Evolutionary conservation across 1,140 invertebrate species (phyloP).

Genomic region (Acyrthosiphon pisum): DNA sequence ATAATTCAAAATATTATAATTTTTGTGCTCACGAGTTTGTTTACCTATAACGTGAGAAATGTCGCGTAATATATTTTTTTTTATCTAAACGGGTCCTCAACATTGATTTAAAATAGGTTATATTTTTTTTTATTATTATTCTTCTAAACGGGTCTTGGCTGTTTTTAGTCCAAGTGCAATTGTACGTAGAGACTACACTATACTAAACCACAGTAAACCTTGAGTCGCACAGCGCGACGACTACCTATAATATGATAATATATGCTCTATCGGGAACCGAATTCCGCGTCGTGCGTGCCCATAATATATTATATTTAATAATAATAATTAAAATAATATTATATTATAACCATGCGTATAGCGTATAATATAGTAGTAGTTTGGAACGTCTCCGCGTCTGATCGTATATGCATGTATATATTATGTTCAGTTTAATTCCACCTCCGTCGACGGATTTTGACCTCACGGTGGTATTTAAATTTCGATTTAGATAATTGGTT

Average conservation of each 20-base stretch:
- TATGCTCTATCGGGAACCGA: neutral
- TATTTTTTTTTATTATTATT: neutral
- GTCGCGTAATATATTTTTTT: neutral
- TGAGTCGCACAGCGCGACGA: neutral
- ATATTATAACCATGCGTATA: neutral
- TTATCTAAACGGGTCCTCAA: neutral
- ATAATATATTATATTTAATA: neutral
- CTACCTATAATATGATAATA: neutral
- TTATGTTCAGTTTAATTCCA: neutral
- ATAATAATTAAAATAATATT: neutral
- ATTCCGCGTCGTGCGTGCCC: neutral
- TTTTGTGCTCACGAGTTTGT: neutral
- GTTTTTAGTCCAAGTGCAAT: neutral
- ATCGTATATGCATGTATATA: neutral
- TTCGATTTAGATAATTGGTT: slow-evolving; percentile 41
- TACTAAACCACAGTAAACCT: neutral
- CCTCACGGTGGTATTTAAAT: slow-evolving; percentile 29
- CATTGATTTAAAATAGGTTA: neutral
- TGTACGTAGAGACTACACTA: neutral
- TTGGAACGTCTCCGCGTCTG: neutral
- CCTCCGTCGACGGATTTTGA: neutral
- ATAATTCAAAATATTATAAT: neutral
- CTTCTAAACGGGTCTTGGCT: neutral
- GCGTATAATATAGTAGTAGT: neutral
- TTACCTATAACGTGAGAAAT: neutral